Evolutionary conservation across 2,888 invertebrate genomes (phyloP), one percentile per base, ranked within the genome.

Genomic region (Mythimna pallens): DNA sequence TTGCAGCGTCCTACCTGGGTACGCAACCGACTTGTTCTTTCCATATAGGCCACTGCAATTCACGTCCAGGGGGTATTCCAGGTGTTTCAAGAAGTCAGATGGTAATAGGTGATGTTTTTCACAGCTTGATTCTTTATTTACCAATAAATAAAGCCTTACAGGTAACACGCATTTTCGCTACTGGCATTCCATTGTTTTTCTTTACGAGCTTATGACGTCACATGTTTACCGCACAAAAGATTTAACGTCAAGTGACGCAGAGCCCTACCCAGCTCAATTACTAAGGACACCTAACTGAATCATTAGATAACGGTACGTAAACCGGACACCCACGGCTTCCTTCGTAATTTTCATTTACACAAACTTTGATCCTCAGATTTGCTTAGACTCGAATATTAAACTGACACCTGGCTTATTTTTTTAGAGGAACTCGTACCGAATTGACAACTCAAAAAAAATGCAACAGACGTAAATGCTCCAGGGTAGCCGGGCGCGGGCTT

Each of bases 211-310:
- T 75, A 68, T 75, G 69, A 73, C 81, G 81, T 81, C 75, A 84
- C 68, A 61, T 71, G 61, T 75, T 67, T 65, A 65, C 62, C 69
- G 75, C 57, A 71, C 70, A 67, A 82, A 80, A 76, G 76, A 78
- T 77, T 80, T 73, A 77, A 76, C 65, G 47, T 78, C 61, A 67
- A 58, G 61, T 85, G 83, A 85, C 84, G 81, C 84, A 85, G 8
- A 59, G 76, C 83, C 85, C 74, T 73, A 71, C 83, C 85, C 72
- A 57, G 58, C 65, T 78, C 47, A 75, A 71, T 77, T 80, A 74
- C 76, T 80, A 57, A 73, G 66, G 70, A 63, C 70, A 70, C 65
- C 71, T 74, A 52, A 68, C 64, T 66, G 73, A 75, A 71, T 76
- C 67, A 67, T 70, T 70, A 70, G 58, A 65, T 71, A 73, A 61